A percentile compares a stretch with the other conserved stretches of the same genome.
These are phyloP conservation scores for Notospermus geniculatus DNA, from an alignment of 1,140 invertebrate genomes.

Conservation along the genomic window DNA sequence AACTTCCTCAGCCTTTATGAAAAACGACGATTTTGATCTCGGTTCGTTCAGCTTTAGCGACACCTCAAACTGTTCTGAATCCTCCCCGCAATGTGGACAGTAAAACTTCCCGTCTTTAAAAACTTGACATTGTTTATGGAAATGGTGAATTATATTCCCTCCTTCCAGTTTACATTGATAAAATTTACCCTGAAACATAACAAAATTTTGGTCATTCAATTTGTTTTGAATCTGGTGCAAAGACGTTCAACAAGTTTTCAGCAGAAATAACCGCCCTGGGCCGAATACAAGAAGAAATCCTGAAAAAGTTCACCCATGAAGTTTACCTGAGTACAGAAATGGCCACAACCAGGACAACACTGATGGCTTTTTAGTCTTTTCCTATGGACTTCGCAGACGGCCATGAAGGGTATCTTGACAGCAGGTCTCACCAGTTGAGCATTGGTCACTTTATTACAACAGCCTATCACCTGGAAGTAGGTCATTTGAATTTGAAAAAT, in stretches of 20 bases:
- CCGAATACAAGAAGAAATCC: not conserved
- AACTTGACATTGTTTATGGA: conserved; percentile 72
- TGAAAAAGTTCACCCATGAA: conserved; percentile 1
- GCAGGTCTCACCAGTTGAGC: conserved; percentile 71
- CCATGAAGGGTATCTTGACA: conserved; percentile 75
- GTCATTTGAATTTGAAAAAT: no score
- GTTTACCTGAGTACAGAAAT: conserved; percentile 84
- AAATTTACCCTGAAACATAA: conserved; percentile 64
- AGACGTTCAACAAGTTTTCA: no score
- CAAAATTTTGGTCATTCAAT: conserved; percentile 10
- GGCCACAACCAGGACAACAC: conserved; percentile 85
- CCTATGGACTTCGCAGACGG: conserved; percentile 79
- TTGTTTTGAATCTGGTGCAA: no score
- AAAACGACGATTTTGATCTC: conserved; percentile 61
- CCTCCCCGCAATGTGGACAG: conserved; percentile 78
- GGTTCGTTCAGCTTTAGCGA: conserved; percentile 61
- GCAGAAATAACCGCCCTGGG: not conserved
- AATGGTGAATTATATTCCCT: conserved; percentile 63
- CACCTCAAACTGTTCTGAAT: conserved; percentile 61
- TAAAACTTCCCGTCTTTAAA: conserved; percentile 58
- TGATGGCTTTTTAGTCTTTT: conserved; percentile 76
- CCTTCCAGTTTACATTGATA: conserved; percentile 64
- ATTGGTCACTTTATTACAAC: conserved; percentile 70
- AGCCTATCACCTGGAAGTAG: conserved; percentile 65
- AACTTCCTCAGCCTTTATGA: conserved; percentile 56